Percentiles rank a stretch among this genome's conserved stretches.
These are phyloP conservation scores for Caradrina clavipalpis DNA, from an alignment of 2,888 invertebrate genomes.

Conservation along the genomic window DNA sequence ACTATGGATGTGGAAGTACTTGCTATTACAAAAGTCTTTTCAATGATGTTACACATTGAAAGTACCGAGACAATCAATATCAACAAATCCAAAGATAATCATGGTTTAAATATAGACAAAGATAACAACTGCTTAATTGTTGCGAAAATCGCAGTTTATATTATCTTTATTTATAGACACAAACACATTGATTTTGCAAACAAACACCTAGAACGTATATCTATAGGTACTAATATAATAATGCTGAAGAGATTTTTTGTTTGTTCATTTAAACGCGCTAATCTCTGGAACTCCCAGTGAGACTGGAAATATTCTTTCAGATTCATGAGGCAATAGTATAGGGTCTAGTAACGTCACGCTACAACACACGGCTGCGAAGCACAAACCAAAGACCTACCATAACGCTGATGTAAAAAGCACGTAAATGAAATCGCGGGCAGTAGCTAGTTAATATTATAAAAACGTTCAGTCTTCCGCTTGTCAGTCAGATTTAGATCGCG, in stretches of 20 bases:
- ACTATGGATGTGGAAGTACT: neutral
- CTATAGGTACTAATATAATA: no score
- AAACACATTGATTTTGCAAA: constrained; percentile 38
- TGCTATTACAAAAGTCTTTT: neutral
- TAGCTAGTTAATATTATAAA: constrained; percentile 20
- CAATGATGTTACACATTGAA: neutral
- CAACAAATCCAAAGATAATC: neutral
- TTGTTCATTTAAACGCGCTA: no score
- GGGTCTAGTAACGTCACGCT: no score
- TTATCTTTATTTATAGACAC: neutral
- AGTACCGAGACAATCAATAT: neutral
- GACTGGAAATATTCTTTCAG: no score
- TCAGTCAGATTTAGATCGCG: constrained; percentile 58
- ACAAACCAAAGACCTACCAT: no score
- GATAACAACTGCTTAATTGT: no score
- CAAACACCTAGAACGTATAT: constrained; percentile 18
- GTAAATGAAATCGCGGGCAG: no score
- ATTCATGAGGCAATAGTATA: no score
- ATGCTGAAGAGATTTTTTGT: no score
- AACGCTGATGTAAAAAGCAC: no score
- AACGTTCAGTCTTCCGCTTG: constrained; percentile 41
- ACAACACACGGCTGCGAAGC: no score
- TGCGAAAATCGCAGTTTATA: neutral
- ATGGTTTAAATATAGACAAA: neutral
- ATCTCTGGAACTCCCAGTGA: no score